Evolutionary conservation across 1,140 invertebrate genomes (phyloP), one percentile per base, ranked within the genome.

Genomic region (Camponotus vicinus): DNA sequence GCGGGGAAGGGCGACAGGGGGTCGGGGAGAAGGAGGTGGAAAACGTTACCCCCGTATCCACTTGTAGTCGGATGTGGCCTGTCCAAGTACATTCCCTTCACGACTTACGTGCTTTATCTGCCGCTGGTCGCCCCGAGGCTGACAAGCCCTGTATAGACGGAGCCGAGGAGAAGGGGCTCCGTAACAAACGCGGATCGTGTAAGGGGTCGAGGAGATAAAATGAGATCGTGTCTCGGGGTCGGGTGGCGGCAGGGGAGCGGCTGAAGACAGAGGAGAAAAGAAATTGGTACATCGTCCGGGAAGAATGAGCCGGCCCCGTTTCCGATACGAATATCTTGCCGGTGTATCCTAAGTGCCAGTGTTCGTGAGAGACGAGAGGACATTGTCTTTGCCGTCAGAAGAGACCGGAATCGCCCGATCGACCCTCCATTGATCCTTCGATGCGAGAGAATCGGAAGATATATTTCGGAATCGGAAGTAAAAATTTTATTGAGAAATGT

Each of bases 131-230:
- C 89, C 92, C 88, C 76, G 87, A 80, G 92, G 89, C 87, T 89
- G 66, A 79, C 83, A 84, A 82, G 59, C 88, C 89, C 85, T 85
- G 78, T 73, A 86, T n/a, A 57, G 61, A 87, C 40, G 55, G 8
- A 52, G 45, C 15, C 5, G 34, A 49, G 76, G 66, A 52, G 42
- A 64, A 61, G 77, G 85, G 85, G 66, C 83, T 70, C 85, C 86
- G 92, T 91, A 93, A 94, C 94, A 94, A 94, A 94, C 93, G 93
- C 90, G 90, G 89, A 90, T 94, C 93, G 88, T 94, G 92, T 94
- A 94, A 94, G 93, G 93, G 93, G 93, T 92, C 89, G 91, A 88
- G 89, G 85, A 93, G 93, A 94, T 94, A 94, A 95, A 95, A 95
- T 94, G 93, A 94, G 93, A 94, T 94, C 94, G 93, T 94, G 94